Base-by-base conservation (phyloP, 2,888 invertebrate species). In the Ophion obscuratus region DNA sequence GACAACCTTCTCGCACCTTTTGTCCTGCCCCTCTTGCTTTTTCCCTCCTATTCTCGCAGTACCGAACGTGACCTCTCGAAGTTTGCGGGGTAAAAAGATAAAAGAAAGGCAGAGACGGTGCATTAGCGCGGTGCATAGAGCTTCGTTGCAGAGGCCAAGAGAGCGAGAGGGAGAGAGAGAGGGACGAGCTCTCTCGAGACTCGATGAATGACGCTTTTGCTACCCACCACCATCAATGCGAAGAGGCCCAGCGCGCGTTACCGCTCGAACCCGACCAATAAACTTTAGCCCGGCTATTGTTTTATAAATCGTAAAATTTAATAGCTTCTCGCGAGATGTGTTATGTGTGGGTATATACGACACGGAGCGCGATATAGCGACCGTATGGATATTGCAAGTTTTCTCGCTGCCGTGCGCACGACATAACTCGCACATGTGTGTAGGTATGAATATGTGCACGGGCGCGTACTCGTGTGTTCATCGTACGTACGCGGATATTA, bases 221-320 rank as follows among this genome's bases (percentile, higher is more conserved):
- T 75, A 75, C 82, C 81, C 82, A 81, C 73, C 81, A 73, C 74
- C 62, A 73, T 40, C 40, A 62, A n/a, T 73, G 59, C 84, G 83
- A 74, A 62, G 79, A 71, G 62, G 31, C 47, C 47, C 47, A 47
- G 47, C 47, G 36, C 71, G 53, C 67, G 59, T 77, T 73, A 71
- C 27, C 79, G 81, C 83, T 83, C 79, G 73, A 81, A 80, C 84
- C 74, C 81, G 76, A 85, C 88, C 88, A 86, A 89, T 89, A 88
- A 89, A 89, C 88, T 88, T 84, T 89, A 87, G 86, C 59, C 81
- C 83, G 85, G 87, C 89, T 89, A 89, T 89, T 89, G 89, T 89
- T 89, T 89, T 89, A 89, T 89, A 88, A 89, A 89, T 89, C 89
- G 87, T 89, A 87, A 89, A 89, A 88, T 88, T 89, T 89, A 88